A percentile compares a stretch with the other conserved stretches of the same genome.
Evolutionary conservation across 1,140 invertebrate genomes (phyloP).

Genomic region (Cecropterus lyciades): DNA sequence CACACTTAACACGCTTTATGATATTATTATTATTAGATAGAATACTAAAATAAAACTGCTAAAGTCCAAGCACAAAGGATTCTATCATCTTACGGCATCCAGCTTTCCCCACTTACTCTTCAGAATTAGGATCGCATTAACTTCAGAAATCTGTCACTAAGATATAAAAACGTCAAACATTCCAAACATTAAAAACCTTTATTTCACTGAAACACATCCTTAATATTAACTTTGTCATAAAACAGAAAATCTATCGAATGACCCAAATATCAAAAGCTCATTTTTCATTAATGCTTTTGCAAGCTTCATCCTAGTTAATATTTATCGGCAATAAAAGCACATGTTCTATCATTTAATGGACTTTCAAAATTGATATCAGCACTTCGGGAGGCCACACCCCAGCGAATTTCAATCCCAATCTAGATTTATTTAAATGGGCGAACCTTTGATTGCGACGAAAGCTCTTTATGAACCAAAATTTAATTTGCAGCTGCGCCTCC

Average conservation of each 20-base stretch:
- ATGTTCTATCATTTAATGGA: slow-evolving; percentile 28
- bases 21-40: no score
- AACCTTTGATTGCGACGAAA: slow-evolving; percentile 74
- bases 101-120: no score
- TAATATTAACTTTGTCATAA: no score
- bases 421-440: slow-evolving; percentile 76
- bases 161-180: no score
- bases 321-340: slow-evolving; percentile 26
- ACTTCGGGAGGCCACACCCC: slow-evolving; percentile 50
- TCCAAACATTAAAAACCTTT: no score
- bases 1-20: no score
- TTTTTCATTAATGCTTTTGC: slow-evolving; percentile 18
- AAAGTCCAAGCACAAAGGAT: no score
- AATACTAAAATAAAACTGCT: no score
- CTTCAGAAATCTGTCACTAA: no score
- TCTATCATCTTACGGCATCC: no score
- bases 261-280: slow-evolving; percentile 6
- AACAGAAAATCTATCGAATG: background rate
- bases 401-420: slow-evolving; percentile 65
- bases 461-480: slow-evolving; percentile 53
- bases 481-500: slow-evolving; percentile 31
- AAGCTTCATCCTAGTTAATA: slow-evolving; percentile 11
- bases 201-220: no score
- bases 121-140: no score
- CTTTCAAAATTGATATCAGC: slow-evolving; percentile 23